Conservation (phyloP, 2,888 invertebrate species). For the Epinotia brunnichana region DNA sequence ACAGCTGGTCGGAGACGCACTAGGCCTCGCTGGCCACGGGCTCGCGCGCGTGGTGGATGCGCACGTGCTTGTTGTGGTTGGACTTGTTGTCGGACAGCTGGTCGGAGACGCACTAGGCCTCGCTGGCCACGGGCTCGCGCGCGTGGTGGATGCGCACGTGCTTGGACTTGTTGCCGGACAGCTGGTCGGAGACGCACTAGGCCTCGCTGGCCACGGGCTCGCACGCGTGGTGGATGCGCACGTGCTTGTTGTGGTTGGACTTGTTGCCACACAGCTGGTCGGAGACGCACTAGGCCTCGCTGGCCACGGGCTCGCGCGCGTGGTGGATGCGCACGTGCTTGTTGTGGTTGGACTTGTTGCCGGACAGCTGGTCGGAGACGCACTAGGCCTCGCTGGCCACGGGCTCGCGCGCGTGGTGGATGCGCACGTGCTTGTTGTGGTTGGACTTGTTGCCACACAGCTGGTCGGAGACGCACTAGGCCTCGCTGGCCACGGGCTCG, state of each 20-base stretch:
- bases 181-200: neutral
- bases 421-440: slow-evolving; percentile 94
- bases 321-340: slow-evolving; percentile 95
- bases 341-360: slow-evolving; percentile 95
- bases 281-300: slow-evolving; percentile 66
- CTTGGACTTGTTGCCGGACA: too few species aligned
- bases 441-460: slow-evolving; percentile 95
- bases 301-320: slow-evolving; percentile 88
- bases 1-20: too few species aligned
- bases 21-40: too few species aligned
- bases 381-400: slow-evolving; percentile 86
- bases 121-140: too few species aligned
- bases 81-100: too few species aligned
- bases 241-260: too few species aligned
- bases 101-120: too few species aligned
- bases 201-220: neutral
- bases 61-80: too few species aligned
- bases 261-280: too few species aligned
- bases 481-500: slow-evolving; percentile 91
- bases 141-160: too few species aligned
- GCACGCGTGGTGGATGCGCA: too few species aligned
- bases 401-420: slow-evolving; percentile 94
- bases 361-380: slow-evolving; percentile 92
- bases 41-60: too few species aligned
- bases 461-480: slow-evolving; percentile 87